Evolutionary conservation across 2,113 vertebrate genomes (phyloP), one percentile per base, ranked within the genome.

Genomic region (Spermophilus dauricus): DNA sequence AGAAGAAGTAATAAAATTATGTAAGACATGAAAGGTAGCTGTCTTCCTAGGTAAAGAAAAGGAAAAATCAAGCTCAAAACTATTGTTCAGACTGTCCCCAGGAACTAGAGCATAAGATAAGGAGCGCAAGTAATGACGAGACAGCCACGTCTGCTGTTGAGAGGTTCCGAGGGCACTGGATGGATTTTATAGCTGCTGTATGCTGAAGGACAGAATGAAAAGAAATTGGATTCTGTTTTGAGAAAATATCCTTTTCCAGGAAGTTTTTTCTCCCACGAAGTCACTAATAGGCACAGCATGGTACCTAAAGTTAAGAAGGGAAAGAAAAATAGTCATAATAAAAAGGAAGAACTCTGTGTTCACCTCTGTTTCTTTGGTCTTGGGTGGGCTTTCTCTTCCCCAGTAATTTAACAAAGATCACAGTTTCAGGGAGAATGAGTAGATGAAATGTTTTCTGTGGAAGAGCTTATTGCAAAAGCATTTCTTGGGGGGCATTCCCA

Each of bases 161-260:
- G 92, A 87, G 30, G 18, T 77, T 42, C 61, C 48, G 30, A 82
- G 39, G 26, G 65, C 58, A 91, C 37, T 18, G 67, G 20, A 39
- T 73, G 13, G 8, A 78, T 58, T 83, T 77, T 77, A 94, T 80
- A 78, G 32, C 51, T 61, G 32, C 85, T 53, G 5, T 78, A 72
- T 58, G 4, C n/a, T 91, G 78, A 96, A 88, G 94, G 45, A 39
- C 4, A 73, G 22, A 87, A 26, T 92, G 17, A 78, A 95, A 95
- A 72, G n/a, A 96, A 94, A 94, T 26, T 91, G n/a, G 56, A 91
- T 94, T 87, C 51, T 91, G 48, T 85, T 95, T 93, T 83, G 76
- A 94, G 78, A 92, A 88, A 75, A 58, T 34, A 51, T 78, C 73
- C 34, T 51, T 80, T 93, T 4, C 91, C 12, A 2, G n/a, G 37